Evolutionary conservation across 1,140 invertebrate genomes (phyloP).

Genomic region (Platorchestia sp.): DNA sequence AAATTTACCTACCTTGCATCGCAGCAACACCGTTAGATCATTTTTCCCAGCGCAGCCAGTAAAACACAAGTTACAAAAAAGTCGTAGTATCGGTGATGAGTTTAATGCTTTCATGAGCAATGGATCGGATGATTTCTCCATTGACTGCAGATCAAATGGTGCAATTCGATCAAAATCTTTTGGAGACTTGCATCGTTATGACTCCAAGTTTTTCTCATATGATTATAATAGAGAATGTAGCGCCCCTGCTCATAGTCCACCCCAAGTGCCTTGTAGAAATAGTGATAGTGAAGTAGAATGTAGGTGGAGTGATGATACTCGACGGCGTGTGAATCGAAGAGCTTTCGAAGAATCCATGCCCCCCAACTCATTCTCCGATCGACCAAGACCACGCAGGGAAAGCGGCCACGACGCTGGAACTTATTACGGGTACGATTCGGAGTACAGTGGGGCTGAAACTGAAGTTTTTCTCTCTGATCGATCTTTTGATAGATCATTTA

Average conservation of each 20-base stretch:
- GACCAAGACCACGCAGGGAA: conserved; percentile 50
- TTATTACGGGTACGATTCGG: conserved; percentile 67
- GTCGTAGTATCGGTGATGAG: conserved; percentile 48
- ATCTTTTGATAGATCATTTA: conserved; percentile 63
- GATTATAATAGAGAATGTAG: conserved; percentile 19
- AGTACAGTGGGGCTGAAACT: conserved; percentile 67
- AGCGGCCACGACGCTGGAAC: conserved; percentile 65
- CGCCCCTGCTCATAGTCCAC: conserved; percentile 42
- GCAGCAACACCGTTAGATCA: conserved; percentile 47
- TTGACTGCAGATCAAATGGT: not conserved
- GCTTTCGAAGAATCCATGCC: not conserved
- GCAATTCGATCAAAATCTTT: conserved; percentile 33
- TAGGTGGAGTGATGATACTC: conserved; percentile 39
- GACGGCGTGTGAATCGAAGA: not conserved
- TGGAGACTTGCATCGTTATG: conserved; percentile 33
- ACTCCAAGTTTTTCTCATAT: conserved; percentile 4
- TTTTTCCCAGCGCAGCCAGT: conserved; percentile 32
- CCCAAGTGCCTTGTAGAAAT: conserved; percentile 54
- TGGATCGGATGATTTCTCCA: conserved; percentile 21
- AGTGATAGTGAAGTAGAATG: conserved; percentile 51
- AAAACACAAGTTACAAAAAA: conserved; percentile 33
- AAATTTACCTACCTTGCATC: conserved; percentile 28
- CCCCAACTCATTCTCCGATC: not conserved
- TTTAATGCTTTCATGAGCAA: conserved; percentile 38
- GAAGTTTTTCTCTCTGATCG: conserved; percentile 66